Base-by-base conservation (phyloP, 2,888 invertebrate genomes). In the Dynastes tityus region DNA sequence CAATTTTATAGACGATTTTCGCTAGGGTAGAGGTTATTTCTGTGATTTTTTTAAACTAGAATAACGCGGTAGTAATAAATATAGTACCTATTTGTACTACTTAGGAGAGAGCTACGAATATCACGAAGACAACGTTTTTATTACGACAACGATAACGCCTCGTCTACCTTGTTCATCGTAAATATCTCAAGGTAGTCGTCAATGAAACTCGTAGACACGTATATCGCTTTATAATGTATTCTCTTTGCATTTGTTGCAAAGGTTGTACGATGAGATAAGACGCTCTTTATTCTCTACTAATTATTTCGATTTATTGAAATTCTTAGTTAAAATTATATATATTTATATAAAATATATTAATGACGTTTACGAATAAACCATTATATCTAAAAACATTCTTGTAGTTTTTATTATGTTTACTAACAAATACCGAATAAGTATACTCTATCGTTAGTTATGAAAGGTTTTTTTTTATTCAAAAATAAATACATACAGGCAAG, bases 11-110 rank as follows among this genome's bases (percentile, higher is more conserved):
- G 79, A 80, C 79, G 77, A 80, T 79, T 80, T 77, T 37, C 78
- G 80, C 71, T 78, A 73, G 65, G 70, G 51, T 77, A 79, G 79
- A 76, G 79, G 79, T 79, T 77, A 71, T 71, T 79, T 79, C 78
- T 79, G 78, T 79, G 78, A 79, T 75, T 78, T 73, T 71, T 53
- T 68, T 55, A 58, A 37, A 40, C 45, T 68, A 68, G 13, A 29
- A 55, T 58, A 58, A 53, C 45, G 71, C 37, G 40, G 11, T 71
- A 73, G 53, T 75, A 63, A 63, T 73, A 61, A 74, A 71, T 37
- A 53, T 49, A 40, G 58, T 61, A 55, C 76, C 16, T 16, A 16
- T 16, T 76, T 63, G 76, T 58, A 76, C 55, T 76, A 67, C 27
- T 58, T 76, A 53, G 45, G 58, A 13, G 37, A 13, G 37, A 45